Evolutionary conservation across 2,113 vertebrate species (phyloP).

Genomic region (Corythaeola cristata): DNA sequence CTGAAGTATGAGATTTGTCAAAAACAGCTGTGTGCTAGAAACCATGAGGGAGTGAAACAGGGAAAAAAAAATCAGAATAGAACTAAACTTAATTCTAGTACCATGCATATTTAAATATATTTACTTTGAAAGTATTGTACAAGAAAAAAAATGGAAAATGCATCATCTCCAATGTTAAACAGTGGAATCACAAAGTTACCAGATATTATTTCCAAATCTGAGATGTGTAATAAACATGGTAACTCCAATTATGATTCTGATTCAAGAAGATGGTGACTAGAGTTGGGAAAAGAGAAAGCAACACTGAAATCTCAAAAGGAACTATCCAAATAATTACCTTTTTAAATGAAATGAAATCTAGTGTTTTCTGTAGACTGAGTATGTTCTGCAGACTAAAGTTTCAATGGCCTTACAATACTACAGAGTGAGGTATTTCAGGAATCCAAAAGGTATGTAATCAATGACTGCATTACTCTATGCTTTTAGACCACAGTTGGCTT

Average conservation of each 20-base stretch:
- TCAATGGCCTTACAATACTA: neutral
- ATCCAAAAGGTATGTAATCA: neutral
- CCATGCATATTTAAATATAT: neutral
- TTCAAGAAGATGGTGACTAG: neutral
- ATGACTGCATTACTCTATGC: neutral
- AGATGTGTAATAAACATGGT: accelerated
- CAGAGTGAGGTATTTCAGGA: neutral
- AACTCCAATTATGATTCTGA: neutral
- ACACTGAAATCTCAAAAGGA: neutral
- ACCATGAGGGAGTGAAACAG: neutral
- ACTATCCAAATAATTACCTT: neutral
- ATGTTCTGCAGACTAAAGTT: neutral
- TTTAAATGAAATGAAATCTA: neutral
- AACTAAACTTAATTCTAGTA: neutral
- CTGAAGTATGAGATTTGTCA: too few species aligned
- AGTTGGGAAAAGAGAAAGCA: neutral
- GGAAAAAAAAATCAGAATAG: neutral
- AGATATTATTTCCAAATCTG: neutral
- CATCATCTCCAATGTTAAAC: neutral
- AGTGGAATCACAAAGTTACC: neutral
- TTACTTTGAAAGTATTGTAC: neutral
- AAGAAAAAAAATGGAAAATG: neutral
- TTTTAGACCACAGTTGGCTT: neutral
- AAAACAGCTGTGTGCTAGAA: neutral
- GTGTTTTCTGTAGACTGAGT: neutral